Base-by-base conservation (phyloP, 2,888 invertebrate species). In the Oscheius sp. region DNA sequence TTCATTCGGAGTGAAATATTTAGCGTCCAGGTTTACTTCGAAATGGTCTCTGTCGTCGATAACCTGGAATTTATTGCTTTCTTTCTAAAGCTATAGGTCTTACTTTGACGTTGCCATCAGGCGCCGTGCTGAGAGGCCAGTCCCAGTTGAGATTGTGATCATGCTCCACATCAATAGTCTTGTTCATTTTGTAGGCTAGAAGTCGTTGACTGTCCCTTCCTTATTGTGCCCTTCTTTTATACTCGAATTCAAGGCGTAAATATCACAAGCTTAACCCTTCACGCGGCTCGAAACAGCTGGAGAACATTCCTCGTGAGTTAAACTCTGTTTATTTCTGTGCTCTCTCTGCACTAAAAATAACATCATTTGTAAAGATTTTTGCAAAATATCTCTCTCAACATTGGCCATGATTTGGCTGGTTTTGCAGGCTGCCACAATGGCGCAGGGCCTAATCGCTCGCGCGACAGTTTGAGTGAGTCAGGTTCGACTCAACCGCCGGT, bases 1-100 rank as follows among this genome's bases (percentile, higher is more conserved):
- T 23, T 66, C 66, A 15, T 66, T 53, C 15, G 66, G 66, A 31
- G 55, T 50, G 37, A 66, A 66, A 25, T 29, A 46, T 31, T 66
- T 53, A 17, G 66, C 66, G 20, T 66, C 66, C 20, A 66, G 27
- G 3, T 17, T 57, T 12, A 66, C 66, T 20, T 55, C 66, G 46
- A 66, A 66, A 27, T 55, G 53, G 25, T 66, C 57, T 10, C 23
- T 57, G 46, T 66, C 57, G 25, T 66, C 66, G 29, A 42, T 57
- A 10, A 66, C 37, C 66, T 66, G 42, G 20, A 65, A 65, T 6
- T 52, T 34, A 23, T 33, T 25, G 3, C 55, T 31, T 17, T n/a
- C 33, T 2, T 10, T 3, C 27, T 10, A 37, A 39, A 33, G 17
- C 34, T 8, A 20, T 20, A 20, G 15, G 5, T 10, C 61, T 20